Base-by-base conservation (phyloP, 2,113 vertebrate species). In the Daphoenositta chrysoptera region DNA sequence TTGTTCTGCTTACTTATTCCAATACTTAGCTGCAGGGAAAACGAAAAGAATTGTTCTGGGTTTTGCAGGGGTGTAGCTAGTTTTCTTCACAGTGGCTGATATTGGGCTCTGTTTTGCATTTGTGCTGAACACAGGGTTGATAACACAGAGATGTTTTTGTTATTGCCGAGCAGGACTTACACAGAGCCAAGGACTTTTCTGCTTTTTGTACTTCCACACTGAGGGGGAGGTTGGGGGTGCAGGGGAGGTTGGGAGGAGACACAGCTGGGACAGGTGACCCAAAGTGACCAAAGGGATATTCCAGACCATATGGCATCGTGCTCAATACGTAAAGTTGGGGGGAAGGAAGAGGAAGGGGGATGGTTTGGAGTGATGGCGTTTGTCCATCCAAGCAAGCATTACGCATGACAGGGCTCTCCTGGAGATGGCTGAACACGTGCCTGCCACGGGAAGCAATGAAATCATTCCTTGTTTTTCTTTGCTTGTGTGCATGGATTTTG, bases 301-400 rank as follows among this genome's bases (percentile, higher is more conserved):
- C 15, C 76, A 50, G 27, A 50, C 8, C 18, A 7, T 44, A 6
- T 11, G 27, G 5, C 48, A 39, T 8, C 19, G 7, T 33, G 47
- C 1, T 28, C 47, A 24, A 5, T 4, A n/a, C 18, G 20, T 13
- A 37, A 44, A 33, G 4, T 1, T 16, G 15, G 0, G 35, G 15
- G 5, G 5, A 42, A 57, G 42, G 19, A 57, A 2, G 57, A 35
- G 42, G 3, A 72, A 80, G 3, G 13, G 8, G 10, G 6, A 28
- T 17, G 0, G 2, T 54, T 47, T 70, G n/a, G 10, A 47, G 35
- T 27, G 0, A 35, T 42, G 26, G 10, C 0, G 0, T 57, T 33
- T 65, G 21, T 33, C 50, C 50, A 0, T 0, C 2, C 11, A 50
- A 42, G 6, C 4, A 17, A 22, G 26, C 0, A 0, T 3, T 50